Percentiles rank a stretch among this genome's conserved stretches.
Evolutionary conservation across 2,113 vertebrate species (phyloP).

Genomic region (Poecilia latipinna): DNA sequence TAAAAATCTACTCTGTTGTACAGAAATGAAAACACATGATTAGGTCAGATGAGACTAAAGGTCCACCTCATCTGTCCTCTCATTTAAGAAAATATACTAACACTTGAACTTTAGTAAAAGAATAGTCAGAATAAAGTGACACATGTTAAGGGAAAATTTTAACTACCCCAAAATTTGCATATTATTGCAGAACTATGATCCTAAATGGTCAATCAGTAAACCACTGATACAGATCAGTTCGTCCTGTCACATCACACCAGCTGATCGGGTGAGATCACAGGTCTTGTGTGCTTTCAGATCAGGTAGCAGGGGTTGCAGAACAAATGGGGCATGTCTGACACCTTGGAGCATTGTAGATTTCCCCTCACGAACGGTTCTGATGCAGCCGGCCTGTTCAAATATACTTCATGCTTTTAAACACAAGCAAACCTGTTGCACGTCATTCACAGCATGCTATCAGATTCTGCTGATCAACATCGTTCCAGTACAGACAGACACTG

Average conservation of each 20-base stretch:
- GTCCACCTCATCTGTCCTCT: neutral
- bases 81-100: neutral
- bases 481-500: neutral
- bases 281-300: neutral
- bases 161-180: neutral
- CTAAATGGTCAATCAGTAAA: neutral
- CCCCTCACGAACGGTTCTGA: no score
- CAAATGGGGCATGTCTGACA: neutral
- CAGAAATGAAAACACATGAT: neutral
- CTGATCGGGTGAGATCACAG: neutral
- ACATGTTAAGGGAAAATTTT: neutral
- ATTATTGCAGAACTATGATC: no score
- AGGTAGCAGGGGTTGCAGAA: neutral
- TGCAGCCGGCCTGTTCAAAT: neutral
- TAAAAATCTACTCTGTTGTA: neutral
- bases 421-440: neutral
- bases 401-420: neutral
- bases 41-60: no score
- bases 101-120: neutral
- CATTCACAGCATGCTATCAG: neutral
- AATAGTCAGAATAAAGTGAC: neutral
- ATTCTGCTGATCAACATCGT: neutral
- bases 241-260: neutral
- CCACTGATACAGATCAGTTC: neutral
- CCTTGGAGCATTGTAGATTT: neutral